Base-by-base conservation (phyloP, 2,888 invertebrate genomes). In the Malthinus seriepunctatus region DNA sequence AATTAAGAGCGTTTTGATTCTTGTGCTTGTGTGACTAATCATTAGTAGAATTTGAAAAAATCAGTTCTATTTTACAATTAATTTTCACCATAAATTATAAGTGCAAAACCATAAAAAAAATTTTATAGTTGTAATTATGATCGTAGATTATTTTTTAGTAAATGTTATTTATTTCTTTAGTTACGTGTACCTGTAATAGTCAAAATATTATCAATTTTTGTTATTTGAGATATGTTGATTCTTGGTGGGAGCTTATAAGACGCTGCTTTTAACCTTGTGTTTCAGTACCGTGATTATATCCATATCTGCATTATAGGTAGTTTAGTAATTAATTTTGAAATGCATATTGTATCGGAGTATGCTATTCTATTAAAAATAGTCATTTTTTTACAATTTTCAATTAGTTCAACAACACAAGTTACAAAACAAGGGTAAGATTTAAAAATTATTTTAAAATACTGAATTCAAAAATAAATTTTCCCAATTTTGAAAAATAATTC, bases 231-330 rank as follows among this genome's bases (percentile, higher is more conserved):
- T 23, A 42, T 42, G n/a, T n/a, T n/a, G n/a, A 1, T 15, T 15
- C 42, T 51, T 56, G 60, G 60, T 60, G 60, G 60, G 60, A 51
- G 60, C 52, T 52, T 60, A 60, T 60, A 60, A 60, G 60, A 60
- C 38, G 48, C 60, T 56, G 60, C 48, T 8, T 37, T 33, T 48
- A 60, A 56, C 60, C 60, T 60, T 60, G 56, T 49, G 49, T 37
- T 38, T 60, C 56, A 60, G 60, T 60, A 52, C 35, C 45, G 34
- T 48, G 48, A 48, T 10, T 35, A 56, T 60, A 60, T 49, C 51
- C 47, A 42, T 35, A 23, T 23, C 23, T 23, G 23, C 32, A 11
- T 47, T 42, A 52, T 53, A 31, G 42, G 35, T 31, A 47, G 37
- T 48, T 51, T 37, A 50, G 38, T 56, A 33, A 46, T 37, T 35